Evolutionary conservation across 2,113 vertebrate genomes (phyloP), one percentile per base, ranked within the genome.

Genomic region (Ramphastos sulfuratus): DNA sequence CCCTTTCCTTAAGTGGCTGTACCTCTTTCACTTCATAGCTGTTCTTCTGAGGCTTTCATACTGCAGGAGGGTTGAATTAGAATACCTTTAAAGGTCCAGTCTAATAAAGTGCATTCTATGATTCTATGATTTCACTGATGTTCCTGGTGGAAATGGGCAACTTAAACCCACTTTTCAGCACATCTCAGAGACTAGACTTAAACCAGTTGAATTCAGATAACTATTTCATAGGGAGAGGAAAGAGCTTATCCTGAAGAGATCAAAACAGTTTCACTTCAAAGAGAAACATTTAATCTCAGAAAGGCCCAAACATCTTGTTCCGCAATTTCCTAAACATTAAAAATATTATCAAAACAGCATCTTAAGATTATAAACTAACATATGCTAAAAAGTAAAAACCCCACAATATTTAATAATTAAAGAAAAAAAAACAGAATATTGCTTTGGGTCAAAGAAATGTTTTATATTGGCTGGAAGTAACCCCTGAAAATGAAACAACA

Each of bases 221-320:
- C 28, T 28, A 44, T 71, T 87, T 63, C 42, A 61, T 42, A 87
- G 28, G 58, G 28, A 71, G 37, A 94, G 24, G 39, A 89, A 90
- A 82, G 91, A 78, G 33, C n/a, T 85, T 88, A 60, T 77, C 76
- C 69, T 56, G 33, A 81, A 67, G n/a, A 90, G 33, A 83, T 75
- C 75, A 90, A 86, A 95, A 93, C 16, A 80, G 9, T 65, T 90
- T 67, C 56, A 94, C 85, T 92, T 95, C 92, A 94, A 96, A 95
- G 85, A 76, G 48, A 25, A 92, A 61, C 25, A 74, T 64, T 90
- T 93, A 17, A 67, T 90, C 61, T 74, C 23, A 81, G 21, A 93
- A 93, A 74, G 58, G 15, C 31, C 76, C 72, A 94, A 95, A 93
- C 69, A 90, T 82, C 54, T 85, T 37, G 11, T 85, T 94, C 91